Conservation (phyloP, 2,797 vertebrate genomes). For the Leptatherina wallacei region DNA sequence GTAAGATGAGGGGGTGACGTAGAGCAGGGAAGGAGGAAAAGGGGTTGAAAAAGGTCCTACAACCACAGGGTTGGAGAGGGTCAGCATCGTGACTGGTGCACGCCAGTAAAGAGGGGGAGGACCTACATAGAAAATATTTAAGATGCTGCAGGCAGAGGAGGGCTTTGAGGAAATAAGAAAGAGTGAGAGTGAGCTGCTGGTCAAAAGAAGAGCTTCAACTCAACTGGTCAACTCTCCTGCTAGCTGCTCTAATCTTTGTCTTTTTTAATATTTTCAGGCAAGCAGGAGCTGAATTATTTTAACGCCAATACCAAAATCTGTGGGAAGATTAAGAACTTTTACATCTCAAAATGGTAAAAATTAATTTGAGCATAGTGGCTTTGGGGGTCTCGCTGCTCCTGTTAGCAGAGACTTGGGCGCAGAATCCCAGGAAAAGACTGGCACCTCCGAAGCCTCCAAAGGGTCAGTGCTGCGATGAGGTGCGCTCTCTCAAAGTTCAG, state of each 20-base stretch:
- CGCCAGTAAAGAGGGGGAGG: conserved; percentile 80
- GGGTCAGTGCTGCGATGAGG: conserved; percentile 89
- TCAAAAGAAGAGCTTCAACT: conserved; percentile 56
- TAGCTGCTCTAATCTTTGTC: conserved; percentile 7
- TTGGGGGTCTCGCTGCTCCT: conserved; percentile 71
- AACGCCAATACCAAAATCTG: background rate
- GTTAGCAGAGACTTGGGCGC: conserved; percentile 67
- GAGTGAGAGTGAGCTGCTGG: conserved; percentile 56
- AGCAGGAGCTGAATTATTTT: conserved; percentile 14
- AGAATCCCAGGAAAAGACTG: conserved; percentile 74
- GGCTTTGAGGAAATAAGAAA: conserved; percentile 70
- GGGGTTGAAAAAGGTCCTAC: conserved; percentile 60
- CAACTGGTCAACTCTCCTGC: conserved; percentile 20
- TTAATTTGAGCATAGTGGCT: conserved; percentile 46
- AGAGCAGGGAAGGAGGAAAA: conserved; percentile 52
- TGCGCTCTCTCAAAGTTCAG: conserved; percentile 90
- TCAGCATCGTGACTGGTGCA: conserved; percentile 66
- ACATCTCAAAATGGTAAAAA: conserved; percentile 55
- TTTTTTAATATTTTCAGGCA: conserved; percentile 24
- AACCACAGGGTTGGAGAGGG: conserved; percentile 71
- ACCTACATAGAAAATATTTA: conserved; percentile 91
- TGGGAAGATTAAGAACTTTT: conserved; percentile 6
- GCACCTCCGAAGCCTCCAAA: conserved; percentile 69
- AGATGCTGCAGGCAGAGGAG: conserved; percentile 84
- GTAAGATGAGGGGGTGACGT: conserved; percentile 65